phyloP scores from a whole-genome alignment of 2,113 vertebrate species.

The Sinosuthora webbiana region DNA sequence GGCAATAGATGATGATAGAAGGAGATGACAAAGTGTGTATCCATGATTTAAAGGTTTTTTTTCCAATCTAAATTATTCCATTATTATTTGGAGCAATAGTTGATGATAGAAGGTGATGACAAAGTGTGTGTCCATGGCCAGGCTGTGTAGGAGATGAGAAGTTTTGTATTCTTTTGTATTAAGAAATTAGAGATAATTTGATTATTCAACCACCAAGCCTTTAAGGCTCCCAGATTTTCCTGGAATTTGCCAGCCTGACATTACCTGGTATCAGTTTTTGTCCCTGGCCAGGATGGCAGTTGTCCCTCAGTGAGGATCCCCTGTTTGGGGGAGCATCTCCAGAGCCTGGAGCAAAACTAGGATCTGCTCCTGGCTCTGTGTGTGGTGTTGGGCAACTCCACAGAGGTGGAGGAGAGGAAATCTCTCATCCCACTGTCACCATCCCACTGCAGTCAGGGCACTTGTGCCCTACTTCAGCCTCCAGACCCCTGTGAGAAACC shows the following conservation, averaged over 20 bases:
- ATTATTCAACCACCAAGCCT: not conserved
- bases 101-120: not conserved
- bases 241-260: not conserved
- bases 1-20: not conserved
- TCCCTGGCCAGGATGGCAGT: not conserved
- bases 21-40: no score
- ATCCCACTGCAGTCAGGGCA: not conserved
- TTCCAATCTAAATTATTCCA: no score
- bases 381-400: not conserved
- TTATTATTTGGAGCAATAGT: no score
- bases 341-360: not conserved
- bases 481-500: not conserved
- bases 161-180: accelerated
- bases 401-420: not conserved
- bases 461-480: accelerated
- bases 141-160: accelerated
- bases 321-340: not conserved
- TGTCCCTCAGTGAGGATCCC: not conserved
- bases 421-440: not conserved
- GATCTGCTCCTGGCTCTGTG: not conserved
- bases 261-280: not conserved
- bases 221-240: not conserved
- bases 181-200: not conserved
- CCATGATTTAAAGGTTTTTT: no score
- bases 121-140: not conserved